Base-by-base conservation (phyloP, 2,113 vertebrate genomes). In the Cyanoramphus novaezelandiae region DNA sequence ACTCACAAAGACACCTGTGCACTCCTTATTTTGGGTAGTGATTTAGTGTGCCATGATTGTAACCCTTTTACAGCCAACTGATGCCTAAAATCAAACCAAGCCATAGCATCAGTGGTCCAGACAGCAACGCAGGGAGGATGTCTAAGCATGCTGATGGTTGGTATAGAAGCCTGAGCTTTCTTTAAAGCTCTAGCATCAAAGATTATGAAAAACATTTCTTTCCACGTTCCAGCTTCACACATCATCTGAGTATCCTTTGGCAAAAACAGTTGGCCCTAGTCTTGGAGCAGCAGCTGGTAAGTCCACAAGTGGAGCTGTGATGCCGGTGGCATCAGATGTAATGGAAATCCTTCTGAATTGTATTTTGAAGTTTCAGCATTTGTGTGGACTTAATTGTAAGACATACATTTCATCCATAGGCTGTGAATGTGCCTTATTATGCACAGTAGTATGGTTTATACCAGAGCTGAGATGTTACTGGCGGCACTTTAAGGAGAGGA, bases 341-440 rank as follows among this genome's bases (percentile, higher is more conserved):
- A 57, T 83, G 94, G 63, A 95, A 96, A 78, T 55, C 65, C 68
- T 93, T 94, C 82, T 97, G 81, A 95, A 94, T 90, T 83, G 71
- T 84, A 85, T 95, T 96, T 91, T 93, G 81, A 97, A 94, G 94
- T 96, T 95, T 94, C 71, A 82, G 75, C 59, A 50, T 90, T 93
- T 95, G 72, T 79, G 77, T 49, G 80, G 70, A 76, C 80, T 71
- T 92, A 88, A 86, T 91, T 80, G 78, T 84, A 91, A 95, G 95
- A 85, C 9, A 25, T 2, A 39, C n/a, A 84, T 72, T 93, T 88
- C 76, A 64, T 13, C 81, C 65, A 47, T 52, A 86, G 86, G 67
- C 59, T 76, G 67, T 62, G 57, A 24, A 59, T 16, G 53, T 70
- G 67, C 81, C 27, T 84, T 71, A 83, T 92, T 92, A 81, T 57